Conservation (phyloP, 1,140 invertebrate genomes). For the Ceratitis capitata region DNA sequence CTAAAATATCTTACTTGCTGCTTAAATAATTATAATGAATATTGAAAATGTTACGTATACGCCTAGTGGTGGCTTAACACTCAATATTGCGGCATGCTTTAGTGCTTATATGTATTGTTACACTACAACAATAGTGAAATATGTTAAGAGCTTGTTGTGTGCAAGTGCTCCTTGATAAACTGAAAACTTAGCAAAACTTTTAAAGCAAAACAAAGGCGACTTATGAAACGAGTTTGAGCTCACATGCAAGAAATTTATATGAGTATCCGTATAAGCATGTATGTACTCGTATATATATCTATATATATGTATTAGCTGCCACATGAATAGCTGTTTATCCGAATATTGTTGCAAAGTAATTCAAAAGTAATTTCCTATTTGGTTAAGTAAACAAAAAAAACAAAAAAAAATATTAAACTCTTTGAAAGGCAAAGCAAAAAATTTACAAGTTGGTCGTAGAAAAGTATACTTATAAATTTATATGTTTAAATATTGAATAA, state of each 20-base stretch:
- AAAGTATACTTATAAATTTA: too few species aligned
- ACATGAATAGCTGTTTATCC: neutral
- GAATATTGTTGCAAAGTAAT: conserved; percentile 14
- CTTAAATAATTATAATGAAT: neutral
- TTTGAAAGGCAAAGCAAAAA: neutral
- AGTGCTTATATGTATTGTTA: neutral
- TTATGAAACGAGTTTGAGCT: neutral
- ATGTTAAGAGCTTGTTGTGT: neutral
- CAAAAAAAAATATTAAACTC: neutral
- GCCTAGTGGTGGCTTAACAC: neutral
- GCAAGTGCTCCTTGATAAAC: neutral
- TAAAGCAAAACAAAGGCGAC: neutral
- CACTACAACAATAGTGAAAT: neutral
- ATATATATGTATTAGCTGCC: neutral
- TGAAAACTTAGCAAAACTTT: neutral
- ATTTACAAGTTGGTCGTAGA: neutral
- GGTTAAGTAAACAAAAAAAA: neutral
- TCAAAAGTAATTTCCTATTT: conserved; percentile 35
- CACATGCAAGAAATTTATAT: too few species aligned
- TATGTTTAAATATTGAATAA: too few species aligned
- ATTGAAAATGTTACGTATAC: neutral
- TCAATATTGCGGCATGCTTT: too few species aligned
- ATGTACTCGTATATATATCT: neutral
- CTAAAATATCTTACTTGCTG: neutral
- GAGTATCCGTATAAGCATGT: neutral